These are phyloP conservation scores for Ornithorhynchus anatinus DNA, from an alignment of 2,113 vertebrate species.

Conservation along the genomic window DNA sequence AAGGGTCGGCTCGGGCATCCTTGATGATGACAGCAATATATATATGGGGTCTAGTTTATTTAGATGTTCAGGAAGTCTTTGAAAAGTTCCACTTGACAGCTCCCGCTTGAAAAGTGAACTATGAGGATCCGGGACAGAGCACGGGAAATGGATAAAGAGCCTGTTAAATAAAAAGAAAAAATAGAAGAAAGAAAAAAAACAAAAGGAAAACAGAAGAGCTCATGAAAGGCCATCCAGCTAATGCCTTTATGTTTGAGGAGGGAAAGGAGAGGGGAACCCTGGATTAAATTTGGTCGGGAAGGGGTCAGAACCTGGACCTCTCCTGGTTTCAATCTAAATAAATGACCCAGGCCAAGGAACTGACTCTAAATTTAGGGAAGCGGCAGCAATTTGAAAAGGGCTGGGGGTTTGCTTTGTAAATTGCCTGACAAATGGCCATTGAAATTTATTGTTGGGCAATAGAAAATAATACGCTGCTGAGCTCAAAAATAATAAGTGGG, in stretches of 20 bases:
- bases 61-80: conserved; percentile 36
- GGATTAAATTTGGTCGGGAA: background rate
- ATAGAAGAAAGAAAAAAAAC: conserved; percentile 32
- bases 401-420: conserved; percentile 39
- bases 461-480: background rate
- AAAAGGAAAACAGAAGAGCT: conserved; percentile 31
- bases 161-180: conserved; percentile 23
- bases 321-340: conserved; percentile 61
- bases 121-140: background rate
- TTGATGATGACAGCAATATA: rapidly evolving
- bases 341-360: conserved; percentile 34
- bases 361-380: conserved; percentile 17
- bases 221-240: background rate
- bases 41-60: background rate
- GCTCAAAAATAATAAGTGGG: background rate
- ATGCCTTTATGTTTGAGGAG: background rate
- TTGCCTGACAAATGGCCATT: background rate
- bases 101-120: background rate
- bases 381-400: conserved; percentile 9
- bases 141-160: background rate
- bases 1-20: background rate
- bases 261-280: background rate
- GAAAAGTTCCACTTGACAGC: background rate
- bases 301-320: conserved; percentile 14
- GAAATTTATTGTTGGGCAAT: conserved; percentile 16